phyloP scores from a whole-genome alignment of 2,113 vertebrate species.

The Saguinus midas region DNA sequence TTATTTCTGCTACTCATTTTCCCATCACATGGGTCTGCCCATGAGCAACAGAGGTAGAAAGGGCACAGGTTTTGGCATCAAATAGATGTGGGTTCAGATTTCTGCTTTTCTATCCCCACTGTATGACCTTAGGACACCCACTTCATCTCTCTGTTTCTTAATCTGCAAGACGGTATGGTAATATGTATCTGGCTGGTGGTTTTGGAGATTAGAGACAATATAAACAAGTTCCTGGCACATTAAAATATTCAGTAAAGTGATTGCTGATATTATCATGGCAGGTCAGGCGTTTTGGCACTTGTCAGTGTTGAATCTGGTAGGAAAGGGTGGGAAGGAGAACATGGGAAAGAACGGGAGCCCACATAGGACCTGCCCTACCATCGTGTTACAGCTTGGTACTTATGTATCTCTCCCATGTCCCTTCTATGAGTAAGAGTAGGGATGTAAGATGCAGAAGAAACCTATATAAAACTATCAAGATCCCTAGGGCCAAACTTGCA shows the following conservation, averaged over 20 bases:
- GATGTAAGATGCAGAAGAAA: not conserved
- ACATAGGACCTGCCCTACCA: not conserved
- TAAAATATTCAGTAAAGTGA: rapidly evolving
- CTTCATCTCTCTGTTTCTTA: not conserved
- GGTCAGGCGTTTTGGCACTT: not conserved
- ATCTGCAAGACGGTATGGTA: not conserved
- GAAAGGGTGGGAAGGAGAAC: not conserved
- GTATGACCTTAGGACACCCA: not conserved
- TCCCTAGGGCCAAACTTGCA: not conserved
- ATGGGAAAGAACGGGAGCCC: too few relatives aligned
- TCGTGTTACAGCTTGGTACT: not conserved
- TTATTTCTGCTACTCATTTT: not conserved
- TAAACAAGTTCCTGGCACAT: not conserved
- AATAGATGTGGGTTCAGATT: not conserved
- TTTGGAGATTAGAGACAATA: not conserved
- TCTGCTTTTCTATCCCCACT: not conserved
- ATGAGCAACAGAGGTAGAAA: not conserved
- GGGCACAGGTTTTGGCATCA: not conserved
- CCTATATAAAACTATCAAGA: not conserved
- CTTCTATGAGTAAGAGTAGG: not conserved
- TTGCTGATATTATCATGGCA: rapidly evolving
- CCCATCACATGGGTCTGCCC: not conserved
- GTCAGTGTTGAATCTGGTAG: not conserved
- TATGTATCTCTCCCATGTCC: rapidly evolving
- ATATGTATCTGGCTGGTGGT: not conserved